Base-by-base conservation (phyloP, 1,140 invertebrate species). In the Pygmarrhopalites habei region DNA sequence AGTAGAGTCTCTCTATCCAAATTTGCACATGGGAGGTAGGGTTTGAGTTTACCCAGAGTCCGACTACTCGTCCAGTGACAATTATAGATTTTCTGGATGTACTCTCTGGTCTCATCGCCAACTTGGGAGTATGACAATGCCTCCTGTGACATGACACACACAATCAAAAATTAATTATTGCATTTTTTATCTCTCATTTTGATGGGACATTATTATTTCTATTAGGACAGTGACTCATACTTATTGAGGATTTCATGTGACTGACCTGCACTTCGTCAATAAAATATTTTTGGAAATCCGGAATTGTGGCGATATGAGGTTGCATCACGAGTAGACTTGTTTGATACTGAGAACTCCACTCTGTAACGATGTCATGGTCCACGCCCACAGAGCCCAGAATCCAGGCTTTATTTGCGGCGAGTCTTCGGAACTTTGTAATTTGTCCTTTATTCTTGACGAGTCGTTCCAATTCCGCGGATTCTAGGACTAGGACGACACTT, bases 321-420 rank as follows among this genome's bases (percentile, higher is more conserved):
- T 70, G 65, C 60, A 70, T 61, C n/a, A 67, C 55, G 7, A 70
- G 44, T 26, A 70, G 43, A 51, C 64, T 70, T 1, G 63, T 60
- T 17, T 70, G 49, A 35, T 64, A 67, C 26, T 60, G 51, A 10
- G 19, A 46, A 43, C 65, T 70, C 65, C 65, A 70, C 35, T 70
- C 65, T 44, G 56, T 23, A 15, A 53, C 60, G n/a, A 67, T 30
- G 3, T 70, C 65, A 19, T 62, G 44, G 51, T 70, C 63, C 28
- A 70, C 30, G 5, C 63, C 63, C 2, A 70, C 69, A 26, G 69
- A 65, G 2, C 69, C 69, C 15, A 70, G 44, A 61, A 70, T 70
- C 69, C 69, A 70, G 23, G 69, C 39, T 51, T 67, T 70, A 32
- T 62, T 28, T 25, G 47, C 46, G 44, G 44, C 46, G n/a, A 70